Evolutionary conservation across 1,140 invertebrate genomes (phyloP).

Genomic region (Temnothorax longispinosus): DNA sequence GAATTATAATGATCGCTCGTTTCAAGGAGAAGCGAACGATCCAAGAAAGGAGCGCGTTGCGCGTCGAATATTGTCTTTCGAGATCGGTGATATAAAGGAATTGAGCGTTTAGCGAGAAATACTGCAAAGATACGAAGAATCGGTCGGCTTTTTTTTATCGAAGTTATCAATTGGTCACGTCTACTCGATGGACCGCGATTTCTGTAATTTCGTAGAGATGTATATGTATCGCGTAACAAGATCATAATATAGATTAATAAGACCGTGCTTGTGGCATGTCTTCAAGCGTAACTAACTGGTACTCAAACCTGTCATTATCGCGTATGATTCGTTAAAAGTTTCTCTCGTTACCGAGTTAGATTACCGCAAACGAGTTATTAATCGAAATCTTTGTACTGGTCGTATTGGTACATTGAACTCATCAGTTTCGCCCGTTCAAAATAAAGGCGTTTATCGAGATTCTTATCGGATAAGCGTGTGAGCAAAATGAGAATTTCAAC

Average conservation of each 20-base stretch:
- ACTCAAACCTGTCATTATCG: slow-evolving; percentile 40
- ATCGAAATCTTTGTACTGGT: background rate
- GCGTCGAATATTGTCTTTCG: slow-evolving; percentile 20
- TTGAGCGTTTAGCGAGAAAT: background rate
- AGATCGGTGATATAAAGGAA: slow-evolving; percentile 8
- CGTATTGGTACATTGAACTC: background rate
- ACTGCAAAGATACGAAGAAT: background rate
- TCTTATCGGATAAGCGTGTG: slow-evolving; percentile 25
- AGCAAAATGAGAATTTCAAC: background rate
- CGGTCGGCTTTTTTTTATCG: background rate
- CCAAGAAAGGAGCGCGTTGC: background rate
- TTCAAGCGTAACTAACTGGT: slow-evolving; percentile 33
- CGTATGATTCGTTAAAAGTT: slow-evolving; percentile 38
- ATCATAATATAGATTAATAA: slow-evolving; percentile 5
- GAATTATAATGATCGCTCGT: slow-evolving; percentile 12
- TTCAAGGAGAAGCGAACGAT: slow-evolving; percentile 32
- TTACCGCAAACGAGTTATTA: slow-evolving; percentile 12
- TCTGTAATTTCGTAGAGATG: slow-evolving; percentile 7
- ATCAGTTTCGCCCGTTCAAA: background rate
- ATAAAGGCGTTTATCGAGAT: slow-evolving; percentile 19
- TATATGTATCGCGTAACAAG: slow-evolving; percentile 7
- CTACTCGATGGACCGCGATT: background rate
- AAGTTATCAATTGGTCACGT: background rate
- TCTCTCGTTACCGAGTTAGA: slow-evolving; percentile 38
- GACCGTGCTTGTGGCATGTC: background rate